Evolutionary conservation across 1,140 invertebrate species (phyloP).

Genomic region (Battus philenor): DNA sequence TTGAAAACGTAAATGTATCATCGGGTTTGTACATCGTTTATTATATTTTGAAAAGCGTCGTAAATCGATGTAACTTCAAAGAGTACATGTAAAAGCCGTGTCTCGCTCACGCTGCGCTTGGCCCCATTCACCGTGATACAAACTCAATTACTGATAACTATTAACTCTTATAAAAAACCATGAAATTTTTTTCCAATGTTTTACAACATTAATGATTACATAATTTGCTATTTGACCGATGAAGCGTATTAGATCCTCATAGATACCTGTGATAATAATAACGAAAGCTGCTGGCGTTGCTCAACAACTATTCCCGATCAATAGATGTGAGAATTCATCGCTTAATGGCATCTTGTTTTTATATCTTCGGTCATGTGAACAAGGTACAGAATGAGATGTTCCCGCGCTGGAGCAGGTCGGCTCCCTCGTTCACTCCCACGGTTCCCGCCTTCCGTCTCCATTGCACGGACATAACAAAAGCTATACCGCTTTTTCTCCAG

Average conservation of each 20-base stretch:
- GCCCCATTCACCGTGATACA: slow-evolving; percentile 22
- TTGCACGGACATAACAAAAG: slow-evolving; percentile 54
- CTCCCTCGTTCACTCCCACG: slow-evolving; percentile 49
- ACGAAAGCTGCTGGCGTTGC: background rate
- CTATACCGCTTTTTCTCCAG: slow-evolving; percentile 54
- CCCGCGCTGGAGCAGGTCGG: slow-evolving; percentile 47
- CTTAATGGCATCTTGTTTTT: slow-evolving; percentile 23
- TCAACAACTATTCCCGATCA: slow-evolving; percentile 1
- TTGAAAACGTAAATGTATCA: too few species aligned
- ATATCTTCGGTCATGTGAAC: slow-evolving; percentile 40
- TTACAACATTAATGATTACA: too few species aligned
- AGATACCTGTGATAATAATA: background rate
- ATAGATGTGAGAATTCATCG: slow-evolving; percentile 9
- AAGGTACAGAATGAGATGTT: slow-evolving; percentile 48
- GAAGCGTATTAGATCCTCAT: background rate
- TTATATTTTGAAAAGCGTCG: slow-evolving; percentile 22
- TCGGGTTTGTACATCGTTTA: too few species aligned
- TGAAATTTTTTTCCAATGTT: too few species aligned
- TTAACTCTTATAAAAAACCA: slow-evolving; percentile 25
- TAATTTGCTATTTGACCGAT: too few species aligned
- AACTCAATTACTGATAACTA: slow-evolving; percentile 21
- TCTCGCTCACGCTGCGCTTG: slow-evolving; percentile 4
- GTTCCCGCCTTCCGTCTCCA: slow-evolving; percentile 43
- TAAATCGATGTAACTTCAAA: slow-evolving; percentile 39
- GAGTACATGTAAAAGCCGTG: slow-evolving; percentile 20